Base-by-base conservation (phyloP, 2,888 invertebrate genomes). In the Diloba caeruleocephala region DNA sequence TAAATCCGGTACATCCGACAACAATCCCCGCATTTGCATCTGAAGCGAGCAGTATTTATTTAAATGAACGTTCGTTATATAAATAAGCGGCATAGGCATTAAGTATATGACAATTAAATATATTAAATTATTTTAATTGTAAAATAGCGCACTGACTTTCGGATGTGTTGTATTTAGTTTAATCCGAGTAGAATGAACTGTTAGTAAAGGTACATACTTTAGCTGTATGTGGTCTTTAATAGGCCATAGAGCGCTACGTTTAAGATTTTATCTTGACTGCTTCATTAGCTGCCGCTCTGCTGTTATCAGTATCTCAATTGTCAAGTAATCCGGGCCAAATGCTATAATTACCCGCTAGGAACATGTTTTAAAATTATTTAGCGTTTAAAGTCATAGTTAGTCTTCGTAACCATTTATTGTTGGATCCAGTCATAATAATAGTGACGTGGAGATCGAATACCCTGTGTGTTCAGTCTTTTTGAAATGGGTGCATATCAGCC, bases 271-370 rank as follows among this genome's bases (percentile, higher is more conserved):
- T 59, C 64, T 64, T 14, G 56, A 53, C 45, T 68, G 59, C 67
- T 71, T 56, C 70, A 72, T 71, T 70, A 66, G 60, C 55, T 57
- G 43, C 39, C 21, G 21, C 21, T 62, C 62, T 63, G 54, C 33
- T 64, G 65, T 66, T 61, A 66, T 60, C 59, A 65, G 57, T 69
- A 69, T 71, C 70, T 74, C 79, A 76, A 76, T 79, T 72, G 73
- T 67, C 64, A 58, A 57, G 55, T 69, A 72, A 63, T 69, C 61
- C 62, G 48, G 46, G 46, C 32, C 31, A 37, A 65, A 58, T 54
- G 51, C 68, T 67, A 62, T 72, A 68, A 75, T 76, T 76, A 74
- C 73, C 66, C 73, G 67, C 69, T 58, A 15, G 55, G 54, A 44
- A 63, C 62, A 49, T 60, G 67, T 71, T 66, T 56, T 48, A 34